Evolutionary conservation across 2,888 invertebrate genomes (phyloP), one percentile per base, ranked within the genome.

Genomic region (Rhingia rostrata): DNA sequence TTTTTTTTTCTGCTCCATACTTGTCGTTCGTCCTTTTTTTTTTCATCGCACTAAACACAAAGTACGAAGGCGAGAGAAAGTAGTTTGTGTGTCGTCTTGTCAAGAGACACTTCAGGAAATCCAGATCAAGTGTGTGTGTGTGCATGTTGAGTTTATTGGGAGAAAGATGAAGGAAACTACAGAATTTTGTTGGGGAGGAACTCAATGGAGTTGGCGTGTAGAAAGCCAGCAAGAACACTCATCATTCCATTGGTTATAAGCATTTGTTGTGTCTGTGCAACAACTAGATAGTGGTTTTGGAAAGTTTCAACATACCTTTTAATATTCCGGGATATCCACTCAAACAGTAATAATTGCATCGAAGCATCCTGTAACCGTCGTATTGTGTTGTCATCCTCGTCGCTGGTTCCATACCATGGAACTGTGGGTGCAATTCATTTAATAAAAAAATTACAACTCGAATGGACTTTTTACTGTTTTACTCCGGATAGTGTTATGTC

Each of bases 381-480:
- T 43, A 60, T 58, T 45, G 33, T 43, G 66, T 58, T 45, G 33
- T 37, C 33, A 32, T 32, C 22, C 22, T 22, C 22, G 49, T 66
- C 5, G 54, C 53, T 56, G 63, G 61, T 73, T 53, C 58, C 58
- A 30, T 51, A 30, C 37, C 1, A 22, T 22, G 22, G 22, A 37
- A 47, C 61, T 53, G 39, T 54, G 74, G 60, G 61, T 77, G 72
- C 70, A 64, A 77, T 82, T 72, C 66, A 66, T 77, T 66, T 72
- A 72, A 45, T 66, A 77, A 72, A 72, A n/a, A 47, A 70, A 72
- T 66, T 77, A 77, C 72, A 72, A 70, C 53, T 81, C 70, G 53
- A 64, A 64, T 60, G 63, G 14, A n/a, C 49, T 43, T 39, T 69
- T 74, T 74, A 51, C 63, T 39, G 54, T 67, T 51, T 33, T 51